A percentile compares a stretch with the other conserved stretches of the same genome.
Evolutionary conservation across 2,888 invertebrate species (phyloP).

Genomic region (Alsophila aescularia): DNA sequence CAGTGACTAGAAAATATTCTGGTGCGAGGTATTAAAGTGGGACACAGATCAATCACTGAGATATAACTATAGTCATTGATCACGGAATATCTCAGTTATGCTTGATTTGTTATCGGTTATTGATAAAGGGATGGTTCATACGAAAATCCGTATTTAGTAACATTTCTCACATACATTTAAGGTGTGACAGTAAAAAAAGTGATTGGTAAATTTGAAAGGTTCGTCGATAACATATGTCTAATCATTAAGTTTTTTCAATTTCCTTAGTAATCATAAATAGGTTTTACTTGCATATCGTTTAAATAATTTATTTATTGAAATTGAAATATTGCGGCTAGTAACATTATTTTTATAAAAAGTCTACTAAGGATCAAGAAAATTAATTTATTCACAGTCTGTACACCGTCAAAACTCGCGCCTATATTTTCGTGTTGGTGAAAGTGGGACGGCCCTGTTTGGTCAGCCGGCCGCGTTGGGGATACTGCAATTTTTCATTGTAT

Average conservation of each 20-base stretch:
- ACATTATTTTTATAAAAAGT: too few relatives aligned
- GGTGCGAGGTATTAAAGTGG: neutral
- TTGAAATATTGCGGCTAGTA: too few relatives aligned
- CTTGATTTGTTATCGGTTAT: conserved; percentile 4
- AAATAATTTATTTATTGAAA: too few relatives aligned
- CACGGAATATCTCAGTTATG: neutral
- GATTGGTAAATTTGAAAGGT: too few relatives aligned
- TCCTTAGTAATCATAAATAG: too few relatives aligned
- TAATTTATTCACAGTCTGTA: conserved; percentile 26
- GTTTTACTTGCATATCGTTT: too few relatives aligned
- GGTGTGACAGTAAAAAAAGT: too few relatives aligned
- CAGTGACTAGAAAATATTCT: neutral
- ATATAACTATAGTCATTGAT: conserved; percentile 8
- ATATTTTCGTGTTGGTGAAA: conserved; percentile 43
- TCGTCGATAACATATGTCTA: too few relatives aligned
- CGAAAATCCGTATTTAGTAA: neutral
- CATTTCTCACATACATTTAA: too few relatives aligned
- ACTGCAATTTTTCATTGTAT: neutral
- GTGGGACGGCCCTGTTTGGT: conserved; percentile 48
- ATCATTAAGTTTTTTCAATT: too few relatives aligned
- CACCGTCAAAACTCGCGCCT: conserved; percentile 35
- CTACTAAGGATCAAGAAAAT: conserved; percentile 5
- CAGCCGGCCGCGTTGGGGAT: conserved; percentile 12
- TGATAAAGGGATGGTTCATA: neutral
- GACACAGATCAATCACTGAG: conserved; percentile 3